Percentiles rank a stretch among this genome's conserved stretches.
Conservation (phyloP, 2,797 vertebrate species). For the Heterohyrax brucei region DNA sequence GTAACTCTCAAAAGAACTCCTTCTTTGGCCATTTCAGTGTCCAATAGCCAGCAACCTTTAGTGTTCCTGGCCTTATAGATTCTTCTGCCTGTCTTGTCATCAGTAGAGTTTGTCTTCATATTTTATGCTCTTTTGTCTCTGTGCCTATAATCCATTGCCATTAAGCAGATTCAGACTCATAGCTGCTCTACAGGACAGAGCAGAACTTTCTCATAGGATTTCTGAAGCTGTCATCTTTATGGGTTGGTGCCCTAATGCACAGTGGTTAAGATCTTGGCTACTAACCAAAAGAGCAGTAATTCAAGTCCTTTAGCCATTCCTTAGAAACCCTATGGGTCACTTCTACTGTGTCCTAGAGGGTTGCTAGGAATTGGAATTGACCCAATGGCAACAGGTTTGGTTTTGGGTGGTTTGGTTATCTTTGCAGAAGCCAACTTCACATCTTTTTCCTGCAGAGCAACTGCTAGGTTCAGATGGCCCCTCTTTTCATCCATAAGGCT, state of each 20-base stretch:
- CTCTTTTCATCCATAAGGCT: background rate
- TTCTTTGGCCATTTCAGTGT: background rate
- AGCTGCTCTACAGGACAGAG: background rate
- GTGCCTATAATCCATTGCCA: no score
- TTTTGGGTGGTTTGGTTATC: no score
- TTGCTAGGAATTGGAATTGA: no score
- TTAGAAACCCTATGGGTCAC: no score
- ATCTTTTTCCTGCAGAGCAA: background rate
- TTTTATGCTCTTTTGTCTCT: no score
- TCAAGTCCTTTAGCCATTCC: no score
- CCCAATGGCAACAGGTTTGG: no score
- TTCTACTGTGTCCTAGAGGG: no score
- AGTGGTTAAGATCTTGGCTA: no score
- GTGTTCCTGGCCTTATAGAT: background rate
- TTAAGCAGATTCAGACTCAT: background rate
- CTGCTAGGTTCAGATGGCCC: no score
- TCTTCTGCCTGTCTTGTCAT: background rate
- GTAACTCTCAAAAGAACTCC: background rate
- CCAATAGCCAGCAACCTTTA: background rate
- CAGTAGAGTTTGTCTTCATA: background rate
- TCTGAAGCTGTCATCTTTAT: background rate
- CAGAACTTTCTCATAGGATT: background rate
- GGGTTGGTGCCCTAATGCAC: no score
- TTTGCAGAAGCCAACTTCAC: background rate
- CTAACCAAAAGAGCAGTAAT: no score